Percentiles rank a stretch among this genome's conserved stretches.
Conservation (phyloP, 1,140 invertebrate genomes). For the Cyclina sinensis region DNA sequence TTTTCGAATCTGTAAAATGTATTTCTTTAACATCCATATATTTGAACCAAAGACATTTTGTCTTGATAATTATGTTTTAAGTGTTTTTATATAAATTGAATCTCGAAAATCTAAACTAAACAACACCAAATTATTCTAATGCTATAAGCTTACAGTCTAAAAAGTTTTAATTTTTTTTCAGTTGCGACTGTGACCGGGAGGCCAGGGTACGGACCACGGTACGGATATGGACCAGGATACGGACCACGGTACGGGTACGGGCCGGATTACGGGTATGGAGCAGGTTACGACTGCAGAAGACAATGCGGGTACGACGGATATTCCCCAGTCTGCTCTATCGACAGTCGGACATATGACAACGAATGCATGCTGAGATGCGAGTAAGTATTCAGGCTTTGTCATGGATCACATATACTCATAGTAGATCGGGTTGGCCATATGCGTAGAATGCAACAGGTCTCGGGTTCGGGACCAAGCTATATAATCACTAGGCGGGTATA, state of each 20-base stretch:
- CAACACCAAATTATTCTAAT: neutral
- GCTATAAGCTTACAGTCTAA: neutral
- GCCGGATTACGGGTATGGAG: too few relatives aligned
- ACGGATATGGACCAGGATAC: too few relatives aligned
- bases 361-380: slow-evolving; percentile 37
- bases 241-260: too few relatives aligned
- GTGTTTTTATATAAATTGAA: neutral
- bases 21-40: too few relatives aligned
- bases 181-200: neutral
- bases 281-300: neutral
- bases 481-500: too few relatives aligned
- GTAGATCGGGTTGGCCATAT: too few relatives aligned
- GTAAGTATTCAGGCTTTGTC: too few relatives aligned
- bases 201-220: neutral
- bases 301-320: neutral
- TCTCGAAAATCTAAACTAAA: neutral
- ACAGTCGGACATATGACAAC: neutral
- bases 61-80: neutral
- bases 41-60: too few relatives aligned
- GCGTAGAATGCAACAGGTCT: too few relatives aligned
- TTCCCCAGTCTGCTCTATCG: neutral
- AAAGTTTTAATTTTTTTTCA: neutral
- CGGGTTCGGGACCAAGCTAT: too few relatives aligned
- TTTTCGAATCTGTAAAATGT: too few relatives aligned
- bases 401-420: too few relatives aligned